Conservation (phyloP, 2,888 invertebrate species). For the Callosobruchus maculatus region DNA sequence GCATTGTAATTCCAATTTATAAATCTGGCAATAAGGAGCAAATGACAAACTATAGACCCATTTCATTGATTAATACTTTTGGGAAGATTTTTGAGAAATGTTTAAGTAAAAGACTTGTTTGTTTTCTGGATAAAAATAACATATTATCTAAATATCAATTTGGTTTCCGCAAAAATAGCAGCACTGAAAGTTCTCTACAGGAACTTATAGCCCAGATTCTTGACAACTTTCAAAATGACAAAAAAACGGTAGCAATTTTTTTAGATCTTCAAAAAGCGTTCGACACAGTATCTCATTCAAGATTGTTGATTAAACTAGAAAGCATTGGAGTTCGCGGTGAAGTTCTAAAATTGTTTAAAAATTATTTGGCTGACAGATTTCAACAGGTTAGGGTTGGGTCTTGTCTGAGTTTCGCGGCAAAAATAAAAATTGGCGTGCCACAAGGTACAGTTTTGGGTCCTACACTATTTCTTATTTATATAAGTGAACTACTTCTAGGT, state of each 20-base stretch:
- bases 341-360: conserved; percentile 1
- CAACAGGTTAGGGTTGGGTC: neutral
- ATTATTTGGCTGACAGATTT: neutral
- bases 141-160: conserved; percentile 8
- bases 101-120: neutral
- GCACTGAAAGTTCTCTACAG: conserved; percentile 8
- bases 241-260: conserved; percentile 7
- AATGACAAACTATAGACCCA: conserved; percentile 7
- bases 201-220: conserved; percentile 2
- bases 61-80: conserved; percentile 9
- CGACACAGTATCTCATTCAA: conserved; percentile 4
- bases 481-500: neutral
- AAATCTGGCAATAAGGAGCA: conserved; percentile 3
- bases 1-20: conserved; percentile 5
- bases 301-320: conserved; percentile 2
- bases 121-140: conserved; percentile 5
- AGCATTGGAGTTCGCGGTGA: conserved; percentile 6
- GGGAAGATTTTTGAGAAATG: conserved; percentile 7
- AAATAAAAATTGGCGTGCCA: neutral
- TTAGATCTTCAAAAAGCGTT: conserved; percentile 7
- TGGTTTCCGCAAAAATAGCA: conserved; percentile 7
- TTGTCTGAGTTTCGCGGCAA: neutral
- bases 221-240: neutral
- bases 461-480: neutral
- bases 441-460: neutral